phyloP scores from a whole-genome alignment of 2,113 vertebrate genomes.

The Salvator merianae region DNA sequence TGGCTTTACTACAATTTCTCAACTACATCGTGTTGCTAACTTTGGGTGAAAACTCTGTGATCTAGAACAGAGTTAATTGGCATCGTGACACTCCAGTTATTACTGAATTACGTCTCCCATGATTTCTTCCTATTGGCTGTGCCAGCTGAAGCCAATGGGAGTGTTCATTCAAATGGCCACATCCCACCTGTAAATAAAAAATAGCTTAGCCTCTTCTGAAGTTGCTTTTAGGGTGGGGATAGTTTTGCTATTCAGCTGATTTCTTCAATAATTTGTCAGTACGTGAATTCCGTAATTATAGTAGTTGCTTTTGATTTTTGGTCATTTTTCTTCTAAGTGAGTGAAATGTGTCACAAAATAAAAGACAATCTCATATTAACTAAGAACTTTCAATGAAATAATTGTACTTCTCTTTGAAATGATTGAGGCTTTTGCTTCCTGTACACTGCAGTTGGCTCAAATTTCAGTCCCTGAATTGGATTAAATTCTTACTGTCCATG shows the following conservation, averaged over 20 bases:
- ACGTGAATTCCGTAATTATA: too few relatives aligned
- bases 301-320: not conserved
- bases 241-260: not conserved
- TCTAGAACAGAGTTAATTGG: not conserved
- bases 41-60: not conserved
- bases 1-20: constrained; percentile 42
- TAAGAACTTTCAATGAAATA: not conserved
- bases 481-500: constrained; percentile 80
- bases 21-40: not conserved
- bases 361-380: not conserved
- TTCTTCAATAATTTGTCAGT: not conserved
- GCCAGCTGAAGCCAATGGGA: too few relatives aligned
- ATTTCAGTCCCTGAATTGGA: constrained; percentile 76
- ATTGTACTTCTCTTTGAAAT: not conserved
- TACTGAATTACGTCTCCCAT: too few relatives aligned
- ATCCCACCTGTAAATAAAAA: not conserved
- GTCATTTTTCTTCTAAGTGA: not conserved
- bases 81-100: too few relatives aligned
- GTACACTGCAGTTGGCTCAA: constrained; percentile 61
- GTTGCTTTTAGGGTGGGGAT: not conserved
- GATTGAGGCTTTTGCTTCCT: constrained; percentile 45
- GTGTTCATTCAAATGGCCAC: too few relatives aligned
- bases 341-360: not conserved
- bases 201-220: not conserved
- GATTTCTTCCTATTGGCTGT: too few relatives aligned